phyloP scores from a whole-genome alignment of 1,140 invertebrate genomes.

The Bradysia coprophila region DNA sequence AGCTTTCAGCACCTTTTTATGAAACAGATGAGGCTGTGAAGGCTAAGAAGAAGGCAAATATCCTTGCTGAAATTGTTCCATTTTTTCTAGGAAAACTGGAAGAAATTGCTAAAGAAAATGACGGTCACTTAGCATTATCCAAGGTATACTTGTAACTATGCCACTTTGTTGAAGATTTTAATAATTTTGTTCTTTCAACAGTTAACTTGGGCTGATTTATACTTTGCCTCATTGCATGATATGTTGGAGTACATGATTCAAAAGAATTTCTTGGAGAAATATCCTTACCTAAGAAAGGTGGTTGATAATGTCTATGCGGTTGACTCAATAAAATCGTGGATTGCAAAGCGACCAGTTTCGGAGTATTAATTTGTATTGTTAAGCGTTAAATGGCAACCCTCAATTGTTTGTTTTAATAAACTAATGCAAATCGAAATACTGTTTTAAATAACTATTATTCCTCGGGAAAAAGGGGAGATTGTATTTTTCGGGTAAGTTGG shows the following conservation, averaged over 20 bases:
- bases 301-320: slow-evolving; percentile 30
- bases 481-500: too few relatives aligned
- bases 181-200: too few relatives aligned
- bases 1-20: slow-evolving; percentile 28
- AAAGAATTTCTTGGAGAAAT: slow-evolving; percentile 32
- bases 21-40: slow-evolving; percentile 28
- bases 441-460: too few relatives aligned
- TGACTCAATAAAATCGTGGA: slow-evolving; percentile 41
- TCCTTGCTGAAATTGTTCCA: slow-evolving; percentile 30
- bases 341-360: slow-evolving; percentile 35
- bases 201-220: slow-evolving; percentile 46
- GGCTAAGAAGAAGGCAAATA: slow-evolving; percentile 24
- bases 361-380: slow-evolving; percentile 33
- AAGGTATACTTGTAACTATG: too few relatives aligned
- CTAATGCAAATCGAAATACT: too few relatives aligned
- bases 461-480: too few relatives aligned
- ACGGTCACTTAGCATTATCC: slow-evolving; percentile 28
- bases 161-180: too few relatives aligned
- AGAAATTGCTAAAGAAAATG: slow-evolving; percentile 30
- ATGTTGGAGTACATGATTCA: slow-evolving; percentile 35
- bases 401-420: too few relatives aligned
- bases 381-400: too few relatives aligned
- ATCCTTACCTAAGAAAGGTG: slow-evolving; percentile 32
- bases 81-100: slow-evolving; percentile 37
- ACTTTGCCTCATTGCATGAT: slow-evolving; percentile 37